Conservation (phyloP, 2,797 vertebrate genomes). For the Enteromius treurensis region DNA sequence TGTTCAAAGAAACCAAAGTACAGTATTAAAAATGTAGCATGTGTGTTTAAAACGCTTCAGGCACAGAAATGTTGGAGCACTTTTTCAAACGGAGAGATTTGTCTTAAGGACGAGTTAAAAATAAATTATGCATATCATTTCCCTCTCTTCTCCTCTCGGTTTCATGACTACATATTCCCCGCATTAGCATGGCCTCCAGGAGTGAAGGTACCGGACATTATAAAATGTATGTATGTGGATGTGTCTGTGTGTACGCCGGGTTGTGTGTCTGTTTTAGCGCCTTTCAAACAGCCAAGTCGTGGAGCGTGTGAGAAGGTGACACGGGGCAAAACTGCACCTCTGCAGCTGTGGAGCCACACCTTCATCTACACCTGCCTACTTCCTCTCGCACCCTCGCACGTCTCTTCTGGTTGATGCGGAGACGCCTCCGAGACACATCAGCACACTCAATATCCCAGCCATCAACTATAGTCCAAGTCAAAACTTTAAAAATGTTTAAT, state of each 20-base stretch:
- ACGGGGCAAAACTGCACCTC: constrained; percentile 47
- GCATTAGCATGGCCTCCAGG: constrained; percentile 40
- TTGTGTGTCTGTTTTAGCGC: constrained; percentile 17
- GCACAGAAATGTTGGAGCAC: constrained; percentile 81
- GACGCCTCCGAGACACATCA: not conserved
- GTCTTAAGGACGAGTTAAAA: constrained; percentile 85
- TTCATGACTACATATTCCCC: constrained; percentile 48
- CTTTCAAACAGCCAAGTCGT: not conserved
- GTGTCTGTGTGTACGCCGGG: not conserved
- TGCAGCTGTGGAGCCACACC: constrained; percentile 51
- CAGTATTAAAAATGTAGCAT: constrained; percentile 90
- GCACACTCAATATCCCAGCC: not conserved
- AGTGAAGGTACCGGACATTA: constrained; percentile 48
- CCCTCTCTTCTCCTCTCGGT: constrained; percentile 70
- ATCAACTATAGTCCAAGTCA: not conserved
- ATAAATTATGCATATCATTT: constrained; percentile 88
- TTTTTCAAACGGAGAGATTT: constrained; percentile 82
- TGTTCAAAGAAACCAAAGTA: constrained; percentile 89
- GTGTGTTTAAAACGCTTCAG: constrained; percentile 83
- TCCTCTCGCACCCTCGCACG: constrained; percentile 27
- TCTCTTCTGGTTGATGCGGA: constrained; percentile 31
- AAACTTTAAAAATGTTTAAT: not conserved
- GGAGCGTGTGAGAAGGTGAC: constrained; percentile 35
- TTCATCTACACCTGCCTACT: constrained; percentile 47
- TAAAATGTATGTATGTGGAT: constrained; percentile 6